These are phyloP conservation scores for Podabrus alpinus DNA, from an alignment of 2,888 invertebrate genomes.

Conservation along the genomic window DNA sequence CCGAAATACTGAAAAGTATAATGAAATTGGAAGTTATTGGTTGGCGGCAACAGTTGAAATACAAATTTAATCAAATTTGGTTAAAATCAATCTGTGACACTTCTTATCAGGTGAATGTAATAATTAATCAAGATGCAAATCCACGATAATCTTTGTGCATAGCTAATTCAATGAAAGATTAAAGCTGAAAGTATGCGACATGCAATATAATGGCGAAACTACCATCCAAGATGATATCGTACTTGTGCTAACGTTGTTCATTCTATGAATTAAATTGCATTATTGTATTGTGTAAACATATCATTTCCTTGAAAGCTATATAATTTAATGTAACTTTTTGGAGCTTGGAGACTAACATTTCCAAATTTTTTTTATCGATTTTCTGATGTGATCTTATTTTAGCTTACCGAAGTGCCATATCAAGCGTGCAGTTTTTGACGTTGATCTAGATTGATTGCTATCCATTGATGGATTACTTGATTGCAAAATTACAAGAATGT, in stretches of 20 bases:
- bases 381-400: conserved; percentile 8
- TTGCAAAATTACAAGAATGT: conserved; percentile 13
- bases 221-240: conserved; percentile 12
- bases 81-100: not conserved
- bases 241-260: not conserved
- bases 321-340: no score
- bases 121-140: conserved; percentile 12
- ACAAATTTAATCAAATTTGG: not conserved
- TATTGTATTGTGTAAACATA: not conserved
- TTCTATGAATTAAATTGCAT: not conserved
- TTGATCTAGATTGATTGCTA: conserved; percentile 24
- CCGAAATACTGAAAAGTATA: not conserved
- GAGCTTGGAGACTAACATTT: not conserved
- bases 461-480: conserved; percentile 15
- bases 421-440: conserved; percentile 16
- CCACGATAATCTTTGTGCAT: conserved; percentile 11
- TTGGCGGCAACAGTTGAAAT: not conserved
- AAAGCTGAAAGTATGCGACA: conserved; percentile 15
- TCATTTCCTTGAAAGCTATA: not conserved
- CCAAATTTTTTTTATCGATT: not conserved
- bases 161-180: conserved; percentile 12
- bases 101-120: not conserved
- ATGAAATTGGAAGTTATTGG: not conserved
- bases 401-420: conserved; percentile 12
- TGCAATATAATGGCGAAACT: conserved; percentile 5